Evolutionary conservation across 2,888 invertebrate species (phyloP), one percentile per base, ranked within the genome.

Genomic region (Hyalella azteca): DNA sequence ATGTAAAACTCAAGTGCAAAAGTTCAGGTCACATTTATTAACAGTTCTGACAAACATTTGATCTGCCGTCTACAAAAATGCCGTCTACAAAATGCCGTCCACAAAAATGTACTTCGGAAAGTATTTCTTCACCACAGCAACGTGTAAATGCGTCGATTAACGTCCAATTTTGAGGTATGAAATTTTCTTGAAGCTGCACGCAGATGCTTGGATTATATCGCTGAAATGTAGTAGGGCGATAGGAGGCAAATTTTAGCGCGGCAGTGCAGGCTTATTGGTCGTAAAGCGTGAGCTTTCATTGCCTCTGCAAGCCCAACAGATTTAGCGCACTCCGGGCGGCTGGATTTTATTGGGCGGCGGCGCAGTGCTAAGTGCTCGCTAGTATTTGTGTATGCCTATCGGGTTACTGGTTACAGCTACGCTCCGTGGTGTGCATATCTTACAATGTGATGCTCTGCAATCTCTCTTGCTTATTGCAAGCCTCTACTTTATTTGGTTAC

Each of bases 311-410:
- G 54, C 54, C 54, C 54, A 26, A 54, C 54, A 54, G 54, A 54
- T 54, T 54, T 54, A 54, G 54, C 54, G 29, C 54, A 54, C 54
- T 54, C 54, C 54, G 54, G 54, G 54, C 54, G 54, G 9, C 26
- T 22, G 54, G 26, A 26, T 54, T 54, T 54, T 54, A 54, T 54
- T 54, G 54, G 54, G 26, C 54, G 11, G 22, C 11, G 11, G 54
- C 54, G 54, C 54, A 11, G 54, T 54, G 54, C 54, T 54, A 54
- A 54, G 54, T 54, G 54, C 54, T 54, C 54, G 26, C 54, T 54
- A 5, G 54, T 54, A 54, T 54, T 54, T 54, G 54, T 54, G 54
- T 54, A 54, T 54, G 54, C 54, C 54, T 54, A 54, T 54, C 54
- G 54, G 54, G 54, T 54, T 54, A 54, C 54, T 54, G 54, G n/a